Evolutionary conservation across 2,113 vertebrate species (phyloP).

Genomic region (Asarcornis scutulata): DNA sequence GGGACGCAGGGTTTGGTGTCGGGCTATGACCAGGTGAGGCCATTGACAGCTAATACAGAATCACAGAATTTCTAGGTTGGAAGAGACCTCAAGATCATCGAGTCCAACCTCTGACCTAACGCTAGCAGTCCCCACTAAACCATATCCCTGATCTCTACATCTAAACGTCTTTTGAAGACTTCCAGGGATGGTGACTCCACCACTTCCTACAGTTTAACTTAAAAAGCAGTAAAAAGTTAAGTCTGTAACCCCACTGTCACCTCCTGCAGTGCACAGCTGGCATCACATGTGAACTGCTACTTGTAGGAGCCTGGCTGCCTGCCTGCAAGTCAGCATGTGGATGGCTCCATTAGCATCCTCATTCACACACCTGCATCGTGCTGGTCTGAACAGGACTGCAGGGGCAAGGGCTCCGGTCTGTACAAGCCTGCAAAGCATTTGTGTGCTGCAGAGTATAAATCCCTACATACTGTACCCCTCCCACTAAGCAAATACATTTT

Average conservation of each 20-base stretch:
- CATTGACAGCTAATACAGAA: background rate
- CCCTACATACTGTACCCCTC: background rate
- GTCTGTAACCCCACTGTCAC: background rate
- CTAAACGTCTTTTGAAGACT: too few species aligned
- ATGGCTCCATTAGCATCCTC: background rate
- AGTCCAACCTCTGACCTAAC: too few species aligned
- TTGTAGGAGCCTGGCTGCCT: background rate
- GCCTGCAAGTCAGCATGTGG: background rate
- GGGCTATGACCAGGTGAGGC: background rate
- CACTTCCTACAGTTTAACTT: background rate
- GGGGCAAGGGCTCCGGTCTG: background rate
- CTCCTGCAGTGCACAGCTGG: too few species aligned
- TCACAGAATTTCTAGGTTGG: too few species aligned
- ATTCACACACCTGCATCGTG: background rate
- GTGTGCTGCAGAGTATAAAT: background rate
- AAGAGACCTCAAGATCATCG: too few species aligned
- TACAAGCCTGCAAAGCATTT: background rate
- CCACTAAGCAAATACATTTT: background rate
- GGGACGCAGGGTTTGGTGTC: background rate
- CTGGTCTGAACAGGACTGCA: background rate
- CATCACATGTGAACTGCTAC: rapidly evolving
- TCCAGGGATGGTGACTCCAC: too few species aligned
- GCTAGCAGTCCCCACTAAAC: too few species aligned
- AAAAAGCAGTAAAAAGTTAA: background rate
- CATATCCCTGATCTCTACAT: too few species aligned